These are phyloP conservation scores for Lycaon pictus DNA, from an alignment of 2,113 vertebrate species.

Conservation along the genomic window DNA sequence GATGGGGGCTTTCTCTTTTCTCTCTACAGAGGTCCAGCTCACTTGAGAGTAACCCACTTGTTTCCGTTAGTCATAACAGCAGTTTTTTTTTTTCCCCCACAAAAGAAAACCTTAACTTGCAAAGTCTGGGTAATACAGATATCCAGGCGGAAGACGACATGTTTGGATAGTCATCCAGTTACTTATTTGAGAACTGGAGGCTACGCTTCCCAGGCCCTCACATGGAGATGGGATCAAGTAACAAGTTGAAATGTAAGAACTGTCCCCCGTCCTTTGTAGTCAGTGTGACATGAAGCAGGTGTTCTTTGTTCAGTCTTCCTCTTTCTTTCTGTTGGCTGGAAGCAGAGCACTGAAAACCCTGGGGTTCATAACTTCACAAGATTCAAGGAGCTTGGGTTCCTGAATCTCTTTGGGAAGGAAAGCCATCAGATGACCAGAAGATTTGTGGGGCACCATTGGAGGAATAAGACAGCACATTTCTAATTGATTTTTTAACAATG, in stretches of 20 bases:
- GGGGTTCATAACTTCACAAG: no score
- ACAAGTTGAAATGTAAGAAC: neutral
- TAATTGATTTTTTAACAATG: neutral
- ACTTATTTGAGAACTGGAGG: neutral
- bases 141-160: neutral
- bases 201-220: accelerated
- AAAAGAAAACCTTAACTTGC: neutral
- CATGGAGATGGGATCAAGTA: neutral
- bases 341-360: neutral
- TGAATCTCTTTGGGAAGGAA: neutral
- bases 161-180: accelerated
- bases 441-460: no score
- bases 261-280: accelerated
- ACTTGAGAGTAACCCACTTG: neutral
- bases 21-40: neutral
- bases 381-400: neutral
- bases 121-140: neutral
- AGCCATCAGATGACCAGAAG: neutral
- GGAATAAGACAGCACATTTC: neutral
- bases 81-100: neutral
- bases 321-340: neutral
- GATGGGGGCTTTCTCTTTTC: neutral
- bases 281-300: neutral
- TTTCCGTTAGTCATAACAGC: neutral
- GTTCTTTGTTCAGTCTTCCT: neutral